Evolutionary conservation across 2,797 vertebrate species (phyloP), one percentile per base, ranked within the genome.

Genomic region (Diplodus sargus): DNA sequence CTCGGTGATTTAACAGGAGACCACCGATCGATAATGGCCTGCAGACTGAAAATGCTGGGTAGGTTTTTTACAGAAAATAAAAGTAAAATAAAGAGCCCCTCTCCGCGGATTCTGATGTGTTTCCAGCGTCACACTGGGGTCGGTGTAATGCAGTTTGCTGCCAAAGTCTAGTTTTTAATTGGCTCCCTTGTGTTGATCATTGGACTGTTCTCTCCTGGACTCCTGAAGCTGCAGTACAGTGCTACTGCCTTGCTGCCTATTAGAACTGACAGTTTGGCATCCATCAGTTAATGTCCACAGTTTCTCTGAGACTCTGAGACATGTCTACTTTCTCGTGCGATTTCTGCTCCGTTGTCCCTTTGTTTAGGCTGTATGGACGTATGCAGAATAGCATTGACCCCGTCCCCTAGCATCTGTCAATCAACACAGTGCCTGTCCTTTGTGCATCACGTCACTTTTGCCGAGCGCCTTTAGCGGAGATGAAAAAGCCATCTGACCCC

Each of bases 401-500:
- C n/a, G 3, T 70, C 58, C 72, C 73, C 65, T 13, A n/a, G 58
- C 60, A 65, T 77, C 79, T 90, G 92, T 92, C 94, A 92, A 45
- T 94, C 92, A 93, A 63, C 90, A 48, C 89, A 87, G 90, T 1
- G 70, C 42, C 88, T 56, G 84, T 86, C 73, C 80, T 92, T 92
- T 94, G 89, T 93, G 82, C 48, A 8, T 15, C 79, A 49, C 67
- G 84, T 89, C 91, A 87, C 86, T 87, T 90, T 89, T 76, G 70
- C 86, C 53, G 25, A 74, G 85, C 53, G 69, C 87, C 88, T 90
- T 89, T 85, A 81, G 78, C 84, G 43, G 85, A 94, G 89, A 95
- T 95, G 91, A 93, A 93, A 94, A 95, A 92, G 93, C 93, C 91
- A 93, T 91, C 93, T 95, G 94, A 95, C 94, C 93, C 83, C 84